Evolutionary conservation across 2,797 vertebrate species (phyloP).

Genomic region (Tadarida brasiliensis): DNA sequence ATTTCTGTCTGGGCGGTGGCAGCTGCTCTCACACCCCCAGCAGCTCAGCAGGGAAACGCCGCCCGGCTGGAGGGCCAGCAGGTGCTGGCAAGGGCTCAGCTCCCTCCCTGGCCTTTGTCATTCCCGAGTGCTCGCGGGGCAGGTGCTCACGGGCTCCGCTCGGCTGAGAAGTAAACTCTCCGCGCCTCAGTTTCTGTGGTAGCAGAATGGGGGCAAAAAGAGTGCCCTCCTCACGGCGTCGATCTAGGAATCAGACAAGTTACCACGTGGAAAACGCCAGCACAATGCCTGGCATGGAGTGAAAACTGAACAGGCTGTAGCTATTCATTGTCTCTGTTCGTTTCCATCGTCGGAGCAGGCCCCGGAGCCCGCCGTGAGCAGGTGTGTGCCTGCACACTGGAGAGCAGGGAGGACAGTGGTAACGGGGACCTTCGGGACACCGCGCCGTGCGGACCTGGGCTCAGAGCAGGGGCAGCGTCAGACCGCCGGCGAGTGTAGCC

Average conservation of each 20-base stretch:
- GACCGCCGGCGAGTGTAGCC: rapidly evolving
- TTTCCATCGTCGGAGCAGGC: neutral
- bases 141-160: neutral
- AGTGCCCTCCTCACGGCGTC: neutral
- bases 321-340: neutral
- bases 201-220: neutral
- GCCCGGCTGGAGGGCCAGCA: neutral
- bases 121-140: rapidly evolving
- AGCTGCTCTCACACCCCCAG: neutral
- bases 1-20: neutral
- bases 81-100: neutral
- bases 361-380: rapidly evolving
- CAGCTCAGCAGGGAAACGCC: neutral
- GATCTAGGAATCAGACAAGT: neutral
- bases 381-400: neutral
- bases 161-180: neutral
- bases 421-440: no score
- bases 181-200: neutral
- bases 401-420: neutral
- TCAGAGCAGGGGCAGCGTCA: neutral
- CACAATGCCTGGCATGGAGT: rapidly evolving
- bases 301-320: no score
- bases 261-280: neutral
- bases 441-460: neutral
- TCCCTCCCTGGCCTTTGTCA: neutral